Base-by-base conservation (phyloP, 1,140 invertebrate species). In the Lepidostoma basale region DNA sequence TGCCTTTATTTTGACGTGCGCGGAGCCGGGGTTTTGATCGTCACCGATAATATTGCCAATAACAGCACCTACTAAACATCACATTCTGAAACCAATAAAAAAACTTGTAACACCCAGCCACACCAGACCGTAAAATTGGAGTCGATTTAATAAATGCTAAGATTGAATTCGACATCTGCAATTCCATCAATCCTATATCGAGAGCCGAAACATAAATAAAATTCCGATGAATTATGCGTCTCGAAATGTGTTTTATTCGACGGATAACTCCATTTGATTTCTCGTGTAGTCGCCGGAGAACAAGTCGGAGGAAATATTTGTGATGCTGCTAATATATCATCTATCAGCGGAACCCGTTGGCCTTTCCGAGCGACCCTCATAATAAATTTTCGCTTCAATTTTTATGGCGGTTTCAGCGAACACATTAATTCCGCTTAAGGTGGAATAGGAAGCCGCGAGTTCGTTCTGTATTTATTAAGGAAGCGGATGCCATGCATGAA, bases 241-340 rank as follows among this genome's bases (percentile, higher is more conserved):
- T 28, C 14, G 12, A 36, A 20, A 63, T 63, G 62, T 63, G 62
- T 63, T 63, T 63, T 63, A 63, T 63, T 49, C 62, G 62, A 63
- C 26, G 45, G 62, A 63, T 63, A 63, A 63, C 62, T 63, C 62
- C 22, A 63, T 63, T 45, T 63, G 62, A 63, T 63, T 63, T 63
- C 23, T 63, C 42, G 25, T 30, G 44, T 39, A 63, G 45, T 49
- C 45, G 20, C 3, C 6, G 25, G 2, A 23, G 22, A 25, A 18
- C 22, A 3, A 49, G 23, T 12, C 23, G 22, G 8, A 49, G 5
- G n/a, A 49, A 23, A 49, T 49, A 20, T 49, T 49, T 49, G 20
- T 3, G 20, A 47, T 12, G 44, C 12, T 22, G 20, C 22, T 18
- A 9, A n/a, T 25, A 25, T 49, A 23, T 42, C 33, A 60, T 60